Evolutionary conservation across 2,797 vertebrate species (phyloP).

Genomic region (Cetoscarus ocellatus): DNA sequence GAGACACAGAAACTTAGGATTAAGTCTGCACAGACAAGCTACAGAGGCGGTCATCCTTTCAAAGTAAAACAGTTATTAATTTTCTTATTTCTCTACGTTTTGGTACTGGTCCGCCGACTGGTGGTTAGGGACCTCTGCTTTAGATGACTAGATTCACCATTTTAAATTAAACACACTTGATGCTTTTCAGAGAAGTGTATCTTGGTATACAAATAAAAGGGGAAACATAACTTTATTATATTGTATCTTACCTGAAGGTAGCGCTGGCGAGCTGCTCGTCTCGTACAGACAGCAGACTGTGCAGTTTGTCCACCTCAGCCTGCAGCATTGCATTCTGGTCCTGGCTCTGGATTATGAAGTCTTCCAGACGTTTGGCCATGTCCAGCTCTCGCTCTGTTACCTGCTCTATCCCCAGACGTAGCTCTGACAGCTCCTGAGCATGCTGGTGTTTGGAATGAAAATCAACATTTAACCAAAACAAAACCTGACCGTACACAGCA

Average conservation of each 20-base stretch:
- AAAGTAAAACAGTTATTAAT: too few relatives aligned
- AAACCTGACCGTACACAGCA: not conserved
- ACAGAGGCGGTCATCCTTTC: too few relatives aligned
- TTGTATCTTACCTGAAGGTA: constrained; percentile 81
- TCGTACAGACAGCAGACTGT: constrained; percentile 70
- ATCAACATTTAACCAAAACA: not conserved
- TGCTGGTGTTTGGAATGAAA: constrained; percentile 65
- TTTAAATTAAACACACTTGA: too few relatives aligned
- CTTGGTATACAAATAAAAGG: not conserved
- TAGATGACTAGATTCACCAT: too few relatives aligned
- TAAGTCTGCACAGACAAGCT: too few relatives aligned
- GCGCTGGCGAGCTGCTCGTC: constrained; percentile 83
- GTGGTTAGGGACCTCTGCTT: too few relatives aligned
- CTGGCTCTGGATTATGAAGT: constrained; percentile 82
- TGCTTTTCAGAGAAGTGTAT: too few relatives aligned
- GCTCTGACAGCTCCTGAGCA: constrained; percentile 84
- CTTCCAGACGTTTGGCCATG: constrained; percentile 85
- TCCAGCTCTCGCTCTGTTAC: constrained; percentile 86
- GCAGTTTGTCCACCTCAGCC: constrained; percentile 77
- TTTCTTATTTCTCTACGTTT: too few relatives aligned
- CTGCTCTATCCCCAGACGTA: constrained; percentile 84
- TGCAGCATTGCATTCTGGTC: constrained; percentile 85
- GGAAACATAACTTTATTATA: not conserved
- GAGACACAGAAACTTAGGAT: too few relatives aligned
- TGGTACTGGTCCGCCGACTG: too few relatives aligned